Evolutionary conservation across 2,113 vertebrate genomes (phyloP).

Genomic region (Perca schrenkii): DNA sequence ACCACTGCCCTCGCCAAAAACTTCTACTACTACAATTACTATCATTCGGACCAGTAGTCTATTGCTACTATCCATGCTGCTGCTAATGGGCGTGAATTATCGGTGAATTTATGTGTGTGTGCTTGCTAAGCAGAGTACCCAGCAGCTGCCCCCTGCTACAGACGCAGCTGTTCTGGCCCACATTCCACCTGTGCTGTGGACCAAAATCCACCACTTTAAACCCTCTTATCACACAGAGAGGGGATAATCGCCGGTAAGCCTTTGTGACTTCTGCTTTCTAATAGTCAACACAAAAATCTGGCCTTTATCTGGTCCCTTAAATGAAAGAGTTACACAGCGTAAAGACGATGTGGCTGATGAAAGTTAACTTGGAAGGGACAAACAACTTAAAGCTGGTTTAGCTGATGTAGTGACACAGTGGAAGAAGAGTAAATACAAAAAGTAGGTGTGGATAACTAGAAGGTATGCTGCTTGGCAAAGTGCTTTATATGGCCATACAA

Average conservation of each 20-base stretch:
- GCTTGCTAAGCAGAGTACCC: background rate
- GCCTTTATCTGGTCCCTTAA: background rate
- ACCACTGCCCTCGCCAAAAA: background rate
- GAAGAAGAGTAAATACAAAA: background rate
- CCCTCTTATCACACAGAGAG: constrained; percentile 21
- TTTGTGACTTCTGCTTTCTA: constrained; percentile 13
- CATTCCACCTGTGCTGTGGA: constrained; percentile 30
- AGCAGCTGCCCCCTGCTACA: constrained; percentile 43
- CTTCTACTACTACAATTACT: background rate
- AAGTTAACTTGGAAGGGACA: background rate
- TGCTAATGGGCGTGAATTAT: constrained; percentile 13
- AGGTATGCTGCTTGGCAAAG: too few species aligned
- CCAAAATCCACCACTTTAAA: background rate
- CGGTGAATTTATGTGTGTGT: background rate
- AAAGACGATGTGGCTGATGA: background rate
- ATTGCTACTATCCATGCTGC: background rate
- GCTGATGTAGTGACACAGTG: background rate
- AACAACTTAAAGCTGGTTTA: constrained; percentile 13
- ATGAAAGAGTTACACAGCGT: background rate
- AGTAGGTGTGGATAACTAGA: background rate
- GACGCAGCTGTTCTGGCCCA: constrained; percentile 35
- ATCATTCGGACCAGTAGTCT: background rate
- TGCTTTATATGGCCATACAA: background rate
- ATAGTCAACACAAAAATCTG: constrained; percentile 2
- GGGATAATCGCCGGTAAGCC: constrained; percentile 14